A percentile compares a stretch with the other conserved stretches of the same genome.
phyloP scores from a whole-genome alignment of 2,113 vertebrate species.

The Heptranchias perlo region DNA sequence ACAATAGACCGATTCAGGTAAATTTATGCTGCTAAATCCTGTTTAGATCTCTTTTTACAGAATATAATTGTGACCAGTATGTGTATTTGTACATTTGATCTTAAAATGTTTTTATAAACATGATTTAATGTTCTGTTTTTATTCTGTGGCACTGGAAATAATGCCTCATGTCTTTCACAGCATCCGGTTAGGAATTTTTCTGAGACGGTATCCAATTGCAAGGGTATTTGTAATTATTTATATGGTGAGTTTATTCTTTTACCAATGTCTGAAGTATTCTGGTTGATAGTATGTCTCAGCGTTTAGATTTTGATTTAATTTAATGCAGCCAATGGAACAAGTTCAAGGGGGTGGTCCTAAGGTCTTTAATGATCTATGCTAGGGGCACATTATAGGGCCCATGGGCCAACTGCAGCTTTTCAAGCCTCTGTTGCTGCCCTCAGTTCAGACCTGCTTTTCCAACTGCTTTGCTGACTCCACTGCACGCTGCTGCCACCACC shows the following conservation, averaged over 20 bases:
- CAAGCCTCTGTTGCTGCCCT: background rate
- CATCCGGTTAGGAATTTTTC: constrained; percentile 91
- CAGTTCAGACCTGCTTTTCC: background rate
- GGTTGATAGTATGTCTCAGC: background rate
- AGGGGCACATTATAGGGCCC: background rate
- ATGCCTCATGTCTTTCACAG: constrained; percentile 51
- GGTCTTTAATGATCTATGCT: background rate
- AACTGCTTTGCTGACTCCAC: background rate
- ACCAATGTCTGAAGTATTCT: background rate
- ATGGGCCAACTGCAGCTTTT: background rate
- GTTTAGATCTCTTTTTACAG: background rate
- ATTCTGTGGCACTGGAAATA: constrained; percentile 24
- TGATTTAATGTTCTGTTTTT: background rate
- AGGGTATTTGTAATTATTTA: constrained; percentile 93
- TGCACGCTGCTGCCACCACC: background rate
- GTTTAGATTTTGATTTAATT: background rate
- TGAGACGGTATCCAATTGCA: constrained; percentile 87
- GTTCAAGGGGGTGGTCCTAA: background rate
- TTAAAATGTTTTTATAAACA: background rate
- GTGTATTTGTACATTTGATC: background rate
- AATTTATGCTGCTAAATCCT: constrained; percentile 4
- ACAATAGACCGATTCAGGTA: constrained; percentile 93
- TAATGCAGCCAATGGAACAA: background rate
- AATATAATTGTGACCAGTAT: background rate
- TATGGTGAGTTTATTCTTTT: constrained; percentile 71